phyloP scores from a whole-genome alignment of 2,113 vertebrate species.

The Forbesichthys papilliferus region DNA sequence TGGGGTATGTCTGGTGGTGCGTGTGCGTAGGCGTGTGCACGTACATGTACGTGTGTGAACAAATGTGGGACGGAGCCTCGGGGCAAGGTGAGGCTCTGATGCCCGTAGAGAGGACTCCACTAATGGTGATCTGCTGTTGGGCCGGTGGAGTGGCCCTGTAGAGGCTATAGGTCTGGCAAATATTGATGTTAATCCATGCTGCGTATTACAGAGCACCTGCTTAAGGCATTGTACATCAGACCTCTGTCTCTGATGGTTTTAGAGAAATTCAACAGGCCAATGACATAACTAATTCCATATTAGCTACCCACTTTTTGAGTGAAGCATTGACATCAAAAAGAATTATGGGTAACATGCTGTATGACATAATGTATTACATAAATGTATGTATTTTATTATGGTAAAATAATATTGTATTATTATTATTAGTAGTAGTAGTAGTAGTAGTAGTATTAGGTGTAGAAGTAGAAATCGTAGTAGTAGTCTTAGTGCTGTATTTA shows the following conservation, averaged over 20 bases:
- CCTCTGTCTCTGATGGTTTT: neutral
- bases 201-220: constrained; percentile 10
- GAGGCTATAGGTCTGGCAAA: constrained; percentile 37
- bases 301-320: no score
- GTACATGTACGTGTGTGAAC: constrained; percentile 30
- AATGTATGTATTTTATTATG: no score
- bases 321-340: no score
- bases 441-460: no score
- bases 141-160: constrained; percentile 33
- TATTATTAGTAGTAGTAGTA: no score
- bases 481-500: no score
- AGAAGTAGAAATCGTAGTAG: no score
- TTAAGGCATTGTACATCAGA: constrained; percentile 10
- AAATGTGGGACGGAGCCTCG: constrained; percentile 61
- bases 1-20: constrained; percentile 5
- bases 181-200: constrained; percentile 57
- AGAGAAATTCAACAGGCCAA: no score
- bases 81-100: constrained; percentile 60
- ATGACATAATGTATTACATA: no score
- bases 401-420: no score
- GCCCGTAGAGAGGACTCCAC: constrained; percentile 18
- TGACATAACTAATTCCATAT: no score
- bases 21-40: constrained; percentile 7
- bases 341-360: no score
- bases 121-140: constrained; percentile 67